These are phyloP conservation scores for Orestias chungarensis DNA, from an alignment of 2,797 vertebrate genomes.

Conservation along the genomic window DNA sequence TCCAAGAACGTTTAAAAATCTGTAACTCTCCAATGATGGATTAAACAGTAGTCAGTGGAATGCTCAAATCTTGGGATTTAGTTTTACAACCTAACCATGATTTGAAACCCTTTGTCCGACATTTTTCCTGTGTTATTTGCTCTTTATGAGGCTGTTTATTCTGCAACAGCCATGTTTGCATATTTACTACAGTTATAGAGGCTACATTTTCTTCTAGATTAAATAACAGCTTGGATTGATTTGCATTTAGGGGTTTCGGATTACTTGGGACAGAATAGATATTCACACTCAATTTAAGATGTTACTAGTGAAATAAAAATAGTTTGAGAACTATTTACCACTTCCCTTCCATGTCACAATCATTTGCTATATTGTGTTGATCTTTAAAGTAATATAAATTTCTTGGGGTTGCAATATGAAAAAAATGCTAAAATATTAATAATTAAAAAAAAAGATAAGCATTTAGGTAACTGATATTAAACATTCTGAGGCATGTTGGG, in stretches of 20 bases:
- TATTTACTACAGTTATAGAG: background rate
- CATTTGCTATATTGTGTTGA: background rate
- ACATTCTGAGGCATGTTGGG: constrained; percentile 55
- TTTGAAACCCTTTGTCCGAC: background rate
- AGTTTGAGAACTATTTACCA: background rate
- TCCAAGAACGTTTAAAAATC: background rate
- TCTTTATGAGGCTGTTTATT: background rate
- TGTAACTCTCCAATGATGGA: background rate
- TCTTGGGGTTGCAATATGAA: background rate
- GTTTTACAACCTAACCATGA: background rate
- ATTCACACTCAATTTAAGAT: background rate
- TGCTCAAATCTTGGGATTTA: background rate
- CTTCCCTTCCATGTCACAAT: background rate
- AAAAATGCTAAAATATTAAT: no score
- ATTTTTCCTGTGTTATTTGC: background rate
- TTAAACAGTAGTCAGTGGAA: background rate
- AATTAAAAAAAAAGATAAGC: constrained; percentile 41
- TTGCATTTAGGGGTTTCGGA: background rate
- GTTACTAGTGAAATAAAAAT: background rate
- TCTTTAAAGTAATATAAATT: background rate
- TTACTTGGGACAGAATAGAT: background rate
- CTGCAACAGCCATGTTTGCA: background rate
- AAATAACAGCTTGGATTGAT: background rate
- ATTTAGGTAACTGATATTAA: constrained; percentile 73
- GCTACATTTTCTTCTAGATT: background rate